phyloP scores from a whole-genome alignment of 2,113 vertebrate species.

The Erpornis zantholeuca region DNA sequence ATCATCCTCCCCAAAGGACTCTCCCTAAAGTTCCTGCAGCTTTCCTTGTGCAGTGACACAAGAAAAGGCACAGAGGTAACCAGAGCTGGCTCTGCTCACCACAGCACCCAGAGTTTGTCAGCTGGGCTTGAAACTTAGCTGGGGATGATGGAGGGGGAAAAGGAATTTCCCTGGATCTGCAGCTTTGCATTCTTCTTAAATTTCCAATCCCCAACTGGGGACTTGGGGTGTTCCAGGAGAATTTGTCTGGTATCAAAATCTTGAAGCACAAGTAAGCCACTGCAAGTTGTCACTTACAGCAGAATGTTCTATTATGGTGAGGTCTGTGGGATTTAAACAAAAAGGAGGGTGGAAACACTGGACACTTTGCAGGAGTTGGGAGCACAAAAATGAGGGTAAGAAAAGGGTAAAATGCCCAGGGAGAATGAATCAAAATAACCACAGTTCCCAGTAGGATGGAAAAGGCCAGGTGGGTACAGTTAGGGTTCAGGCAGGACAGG shows the following conservation, averaged over 20 bases:
- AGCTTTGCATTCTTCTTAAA: neutral
- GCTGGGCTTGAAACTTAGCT: neutral
- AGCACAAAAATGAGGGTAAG: neutral
- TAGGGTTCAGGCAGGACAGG: neutral
- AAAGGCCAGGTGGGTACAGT: neutral
- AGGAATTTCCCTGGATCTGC: neutral
- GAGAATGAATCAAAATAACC: neutral
- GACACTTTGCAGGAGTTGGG: neutral
- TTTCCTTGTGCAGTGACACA: neutral
- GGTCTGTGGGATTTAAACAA: neutral
- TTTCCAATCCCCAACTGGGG: neutral
- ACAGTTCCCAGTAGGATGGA: neutral
- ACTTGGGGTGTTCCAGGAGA: neutral
- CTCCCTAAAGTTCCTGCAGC: neutral
- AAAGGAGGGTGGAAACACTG: neutral
- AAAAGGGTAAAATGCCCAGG: neutral
- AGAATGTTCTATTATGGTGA: neutral
- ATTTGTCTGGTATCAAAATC: neutral
- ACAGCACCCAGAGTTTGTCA: neutral
- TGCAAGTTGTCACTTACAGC: neutral
- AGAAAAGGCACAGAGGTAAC: neutral
- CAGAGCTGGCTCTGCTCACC: neutral
- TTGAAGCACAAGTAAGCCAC: neutral
- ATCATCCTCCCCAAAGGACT: neutral
- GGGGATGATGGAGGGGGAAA: neutral